These are phyloP conservation scores for Lampris incognitus DNA, from an alignment of 2,113 vertebrate species.

Conservation along the genomic window DNA sequence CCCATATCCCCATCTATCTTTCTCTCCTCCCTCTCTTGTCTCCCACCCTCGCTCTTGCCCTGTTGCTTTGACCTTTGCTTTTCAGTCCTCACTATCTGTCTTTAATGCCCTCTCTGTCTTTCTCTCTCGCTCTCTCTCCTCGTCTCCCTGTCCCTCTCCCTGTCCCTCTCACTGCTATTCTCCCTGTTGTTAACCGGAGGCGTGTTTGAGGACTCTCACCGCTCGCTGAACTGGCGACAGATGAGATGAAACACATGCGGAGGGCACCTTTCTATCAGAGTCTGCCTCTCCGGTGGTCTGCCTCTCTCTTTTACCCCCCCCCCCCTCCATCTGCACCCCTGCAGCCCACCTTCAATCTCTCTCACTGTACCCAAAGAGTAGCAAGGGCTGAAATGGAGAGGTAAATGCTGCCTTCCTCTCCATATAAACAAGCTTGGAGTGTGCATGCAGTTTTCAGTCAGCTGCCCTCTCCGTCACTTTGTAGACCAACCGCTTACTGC, in stretches of 20 bases:
- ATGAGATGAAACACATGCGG: slow-evolving; percentile 72
- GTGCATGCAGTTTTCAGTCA: slow-evolving; percentile 4
- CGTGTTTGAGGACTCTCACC: slow-evolving; percentile 75
- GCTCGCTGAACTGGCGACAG: slow-evolving; percentile 67
- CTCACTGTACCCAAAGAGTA: slow-evolving; percentile 20
- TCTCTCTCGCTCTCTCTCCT: slow-evolving; percentile 11
- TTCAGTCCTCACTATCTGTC: neutral
- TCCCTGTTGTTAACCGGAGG: slow-evolving; percentile 44
- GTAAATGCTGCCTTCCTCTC: slow-evolving; percentile 21
- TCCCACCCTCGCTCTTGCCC: neutral
- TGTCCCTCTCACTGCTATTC: slow-evolving; percentile 14
- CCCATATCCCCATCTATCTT: neutral
- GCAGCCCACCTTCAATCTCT: slow-evolving; percentile 32
- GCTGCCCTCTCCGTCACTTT: slow-evolving; percentile 29
- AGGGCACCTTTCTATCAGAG: slow-evolving; percentile 52
- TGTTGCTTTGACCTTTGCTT: neutral
- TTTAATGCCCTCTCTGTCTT: slow-evolving; percentile 9
- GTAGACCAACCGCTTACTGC: slow-evolving; percentile 21
- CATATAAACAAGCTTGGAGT: slow-evolving; percentile 22
- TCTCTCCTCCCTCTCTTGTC: neutral
- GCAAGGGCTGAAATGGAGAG: slow-evolving; percentile 13
- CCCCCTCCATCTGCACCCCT: neutral
- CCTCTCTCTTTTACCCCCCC: slow-evolving; percentile 45
- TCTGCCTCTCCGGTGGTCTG: slow-evolving; percentile 54
- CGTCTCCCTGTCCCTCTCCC: neutral